Evolutionary conservation across 1,140 invertebrate genomes (phyloP), one percentile per base, ranked within the genome.

Genomic region (Phortica variegata): DNA sequence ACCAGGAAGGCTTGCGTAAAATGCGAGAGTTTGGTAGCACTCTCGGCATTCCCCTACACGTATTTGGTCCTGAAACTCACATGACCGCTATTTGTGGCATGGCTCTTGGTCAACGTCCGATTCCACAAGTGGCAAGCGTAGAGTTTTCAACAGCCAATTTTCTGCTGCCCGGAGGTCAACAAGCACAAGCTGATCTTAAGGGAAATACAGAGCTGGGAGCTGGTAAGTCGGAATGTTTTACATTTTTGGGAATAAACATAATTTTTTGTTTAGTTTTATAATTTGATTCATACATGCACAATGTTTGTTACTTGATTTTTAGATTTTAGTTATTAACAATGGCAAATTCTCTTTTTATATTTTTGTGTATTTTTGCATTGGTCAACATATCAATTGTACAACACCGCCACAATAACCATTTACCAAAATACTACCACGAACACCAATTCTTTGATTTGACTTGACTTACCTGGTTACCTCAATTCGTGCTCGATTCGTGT

Each of bases 31-130:
- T 91, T 74, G 95, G 94, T 26, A 85, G 91, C 60, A 88, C 88
- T 15, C 81, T 97, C 16, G 90, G 90, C 38, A 91, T 99, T 65
- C 93, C 95, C 0, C 85, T 98, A 54, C 85, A 90, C 71, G 97
- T 99, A 19, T 99, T 97, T 76, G 97, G 97, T 0, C 97, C 97
- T 0, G 97, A 99, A 78, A 97, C 93, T 8, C 97, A 99, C 77
- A 99, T 99, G 97, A 99, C 97, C 0, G 90, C 95, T 8, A 98
- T 99, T 71, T 97, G 97, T 52, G 93, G 93, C 9, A 96, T 98
- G 86, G 97, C 97, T 1, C 78, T 99, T 36, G 94, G 94, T 15
- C 96, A 93, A 66, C 82, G 87, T 38, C 84, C 90, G 12, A 93
- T 98, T 58, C 91, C 93, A 1, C 79, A 85, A 57, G 76, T 78